Evolutionary conservation across 2,797 vertebrate genomes (phyloP).

Genomic region (Helicolenus hilgendorfi): DNA sequence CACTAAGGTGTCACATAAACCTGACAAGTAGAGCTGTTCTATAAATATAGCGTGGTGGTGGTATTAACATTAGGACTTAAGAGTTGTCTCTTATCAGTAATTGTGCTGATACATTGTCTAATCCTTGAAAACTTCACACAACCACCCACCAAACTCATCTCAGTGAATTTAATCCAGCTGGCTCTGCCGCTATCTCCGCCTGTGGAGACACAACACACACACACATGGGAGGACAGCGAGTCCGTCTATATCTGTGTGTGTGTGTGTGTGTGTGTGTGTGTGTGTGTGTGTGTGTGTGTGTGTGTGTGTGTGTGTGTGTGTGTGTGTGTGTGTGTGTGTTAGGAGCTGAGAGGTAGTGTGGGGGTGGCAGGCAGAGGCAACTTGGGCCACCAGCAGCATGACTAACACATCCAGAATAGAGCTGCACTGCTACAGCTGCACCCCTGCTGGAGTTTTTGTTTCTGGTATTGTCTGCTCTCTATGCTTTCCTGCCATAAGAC

Average conservation of each 20-base stretch:
- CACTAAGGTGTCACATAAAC: constrained; percentile 45
- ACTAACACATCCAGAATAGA: constrained; percentile 87
- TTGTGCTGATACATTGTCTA: constrained; percentile 67
- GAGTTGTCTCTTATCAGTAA: constrained; percentile 53
- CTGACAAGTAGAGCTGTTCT: constrained; percentile 36
- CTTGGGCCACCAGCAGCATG: constrained; percentile 83
- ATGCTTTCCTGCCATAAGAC: background rate
- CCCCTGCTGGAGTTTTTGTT: constrained; percentile 54
- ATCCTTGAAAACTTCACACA: constrained; percentile 60
- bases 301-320: constrained; percentile 38
- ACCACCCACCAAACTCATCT: constrained; percentile 7
- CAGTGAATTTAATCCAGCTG: constrained; percentile 61
- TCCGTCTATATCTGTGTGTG: background rate
- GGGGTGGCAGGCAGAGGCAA: constrained; percentile 82
- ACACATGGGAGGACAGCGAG: constrained; percentile 57
- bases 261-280: constrained; percentile 3
- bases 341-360: constrained; percentile 80
- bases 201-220: constrained; percentile 71
- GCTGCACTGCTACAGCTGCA: constrained; percentile 73
- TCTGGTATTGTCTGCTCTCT: constrained; percentile 44
- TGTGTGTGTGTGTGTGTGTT: too few relatives aligned
- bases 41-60: constrained; percentile 32
- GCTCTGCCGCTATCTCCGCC: constrained; percentile 50
- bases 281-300: constrained; percentile 25
- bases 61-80: constrained; percentile 48